A percentile compares a stretch with the other conserved stretches of the same genome.
phyloP scores from a whole-genome alignment of 2,113 vertebrate genomes.

The Bungarus multicinctus region DNA sequence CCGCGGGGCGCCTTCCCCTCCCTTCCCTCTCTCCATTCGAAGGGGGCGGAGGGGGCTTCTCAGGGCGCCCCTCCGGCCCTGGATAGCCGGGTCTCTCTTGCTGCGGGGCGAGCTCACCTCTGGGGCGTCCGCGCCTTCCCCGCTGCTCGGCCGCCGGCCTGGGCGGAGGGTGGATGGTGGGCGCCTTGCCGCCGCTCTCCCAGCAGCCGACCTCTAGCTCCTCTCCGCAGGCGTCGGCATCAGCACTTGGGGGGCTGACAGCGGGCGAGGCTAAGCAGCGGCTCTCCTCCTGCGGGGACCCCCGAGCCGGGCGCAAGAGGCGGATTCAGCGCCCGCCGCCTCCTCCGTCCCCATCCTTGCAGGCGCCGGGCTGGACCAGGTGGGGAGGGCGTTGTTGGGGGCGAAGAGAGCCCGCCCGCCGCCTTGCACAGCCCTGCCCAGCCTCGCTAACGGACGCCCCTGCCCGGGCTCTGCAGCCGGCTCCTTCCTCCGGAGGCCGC shows the following conservation, averaged over 20 bases:
- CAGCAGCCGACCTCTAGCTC: neutral
- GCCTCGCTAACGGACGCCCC: neutral
- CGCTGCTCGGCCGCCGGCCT: neutral
- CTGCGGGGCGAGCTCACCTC: neutral
- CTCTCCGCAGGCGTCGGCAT: neutral
- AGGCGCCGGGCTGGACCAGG: neutral
- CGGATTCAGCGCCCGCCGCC: neutral
- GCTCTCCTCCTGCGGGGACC: neutral
- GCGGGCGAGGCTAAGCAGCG: neutral
- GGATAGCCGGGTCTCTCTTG: neutral
- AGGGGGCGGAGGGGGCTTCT: neutral
- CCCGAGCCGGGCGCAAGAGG: neutral
- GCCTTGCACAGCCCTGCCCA: neutral
- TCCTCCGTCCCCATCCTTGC: neutral
- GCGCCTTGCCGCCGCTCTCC: neutral
- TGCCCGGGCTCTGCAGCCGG: neutral
- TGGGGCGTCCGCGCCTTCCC: neutral
- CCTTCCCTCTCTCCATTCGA: neutral
- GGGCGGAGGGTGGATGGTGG: neutral
- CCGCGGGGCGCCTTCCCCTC: neutral
- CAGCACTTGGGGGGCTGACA: neutral
- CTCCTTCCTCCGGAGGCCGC: neutral
- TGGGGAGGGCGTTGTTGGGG: neutral
- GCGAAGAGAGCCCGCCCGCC: neutral
- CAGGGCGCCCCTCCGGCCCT: neutral